phyloP scores from a whole-genome alignment of 2,888 invertebrate genomes.

The Emmelina monodactyla region DNA sequence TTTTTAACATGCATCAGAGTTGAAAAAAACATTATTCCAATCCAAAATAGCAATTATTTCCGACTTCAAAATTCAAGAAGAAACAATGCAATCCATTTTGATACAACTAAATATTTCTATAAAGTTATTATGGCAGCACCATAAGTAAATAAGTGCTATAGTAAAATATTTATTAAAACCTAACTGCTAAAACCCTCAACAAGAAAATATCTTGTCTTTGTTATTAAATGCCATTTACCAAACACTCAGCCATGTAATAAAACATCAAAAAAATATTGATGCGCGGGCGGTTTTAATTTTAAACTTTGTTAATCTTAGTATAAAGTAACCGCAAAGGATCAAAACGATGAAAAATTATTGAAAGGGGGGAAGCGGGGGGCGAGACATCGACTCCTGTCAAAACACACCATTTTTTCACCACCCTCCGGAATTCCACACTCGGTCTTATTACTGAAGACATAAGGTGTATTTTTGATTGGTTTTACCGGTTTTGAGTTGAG shows the following conservation, averaged over 20 bases:
- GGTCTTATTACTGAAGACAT: slow-evolving; percentile 19
- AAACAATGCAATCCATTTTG: too few species aligned
- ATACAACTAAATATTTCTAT: background rate
- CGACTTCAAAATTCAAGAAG: too few species aligned
- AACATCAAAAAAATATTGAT: slow-evolving; percentile 9
- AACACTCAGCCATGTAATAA: too few species aligned
- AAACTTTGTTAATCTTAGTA: slow-evolving; percentile 66
- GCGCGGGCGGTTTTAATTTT: slow-evolving; percentile 56
- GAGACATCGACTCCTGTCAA: slow-evolving; percentile 50
- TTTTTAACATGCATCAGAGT: too few species aligned
- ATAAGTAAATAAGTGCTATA: background rate
- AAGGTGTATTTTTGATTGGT: slow-evolving; percentile 11
- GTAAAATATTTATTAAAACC: background rate
- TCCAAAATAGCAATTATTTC: too few species aligned
- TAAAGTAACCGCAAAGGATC: slow-evolving; percentile 61
- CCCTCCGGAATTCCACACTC: slow-evolving; percentile 11
- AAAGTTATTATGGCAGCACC: background rate
- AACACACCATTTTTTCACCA: slow-evolving; percentile 30
- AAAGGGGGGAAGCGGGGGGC: slow-evolving; percentile 55
- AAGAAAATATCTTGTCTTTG: background rate
- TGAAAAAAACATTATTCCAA: too few species aligned
- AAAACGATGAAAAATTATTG: slow-evolving; percentile 66
- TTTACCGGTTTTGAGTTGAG: slow-evolving; percentile 9
- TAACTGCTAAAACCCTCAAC: background rate
- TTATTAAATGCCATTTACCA: too few species aligned